Conservation (phyloP, 2,888 invertebrate genomes). For the Didymodactylos carnosus region DNA sequence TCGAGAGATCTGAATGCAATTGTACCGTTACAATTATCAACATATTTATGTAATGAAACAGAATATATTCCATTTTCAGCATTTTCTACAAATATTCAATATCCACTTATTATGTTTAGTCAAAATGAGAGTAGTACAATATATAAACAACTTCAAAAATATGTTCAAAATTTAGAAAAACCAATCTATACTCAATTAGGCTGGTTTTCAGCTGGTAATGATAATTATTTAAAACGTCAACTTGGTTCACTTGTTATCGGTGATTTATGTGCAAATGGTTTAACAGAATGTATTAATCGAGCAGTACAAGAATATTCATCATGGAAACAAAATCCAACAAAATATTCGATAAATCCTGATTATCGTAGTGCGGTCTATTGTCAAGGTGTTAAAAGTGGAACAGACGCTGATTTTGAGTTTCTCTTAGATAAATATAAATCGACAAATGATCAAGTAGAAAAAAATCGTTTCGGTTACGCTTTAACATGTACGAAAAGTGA, state of each 20-base stretch:
- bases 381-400: neutral
- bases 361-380: neutral
- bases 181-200: slow-evolving; percentile 1
- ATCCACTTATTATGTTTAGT: neutral
- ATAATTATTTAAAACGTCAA: neutral
- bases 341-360: neutral
- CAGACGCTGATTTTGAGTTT: neutral
- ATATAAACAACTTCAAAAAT: slow-evolving; percentile 1
- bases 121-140: neutral
- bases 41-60: neutral
- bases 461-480: neutral
- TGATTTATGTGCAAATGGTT: neutral
- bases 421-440: neutral
- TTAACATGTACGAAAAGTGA: neutral
- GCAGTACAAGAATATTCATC: neutral
- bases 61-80: neutral
- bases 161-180: slow-evolving; percentile 3
- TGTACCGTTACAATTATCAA: neutral
- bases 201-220: neutral
- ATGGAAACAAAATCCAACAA: neutral
- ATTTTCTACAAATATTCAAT: neutral
- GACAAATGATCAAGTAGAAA: neutral
- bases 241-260: neutral
- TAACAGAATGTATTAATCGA: neutral
- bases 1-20: neutral